phyloP scores from a whole-genome alignment of 2,113 vertebrate genomes.

The Hystrix cristata region DNA sequence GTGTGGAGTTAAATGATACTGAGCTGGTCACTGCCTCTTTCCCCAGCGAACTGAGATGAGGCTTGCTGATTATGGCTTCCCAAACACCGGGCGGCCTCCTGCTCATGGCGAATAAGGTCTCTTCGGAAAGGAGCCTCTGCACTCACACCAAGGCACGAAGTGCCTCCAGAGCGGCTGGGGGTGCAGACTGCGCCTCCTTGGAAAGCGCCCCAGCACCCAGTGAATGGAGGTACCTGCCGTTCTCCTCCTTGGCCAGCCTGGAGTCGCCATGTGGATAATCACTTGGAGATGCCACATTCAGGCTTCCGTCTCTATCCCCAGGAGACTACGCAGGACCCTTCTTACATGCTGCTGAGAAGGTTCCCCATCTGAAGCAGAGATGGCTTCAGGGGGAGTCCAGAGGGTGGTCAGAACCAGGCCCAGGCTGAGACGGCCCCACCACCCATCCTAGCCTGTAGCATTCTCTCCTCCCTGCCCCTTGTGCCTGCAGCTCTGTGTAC shows the following conservation, averaged over 20 bases:
- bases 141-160: background rate
- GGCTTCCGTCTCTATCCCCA: background rate
- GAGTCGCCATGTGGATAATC: background rate
- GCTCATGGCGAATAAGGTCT: background rate
- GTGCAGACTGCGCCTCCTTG: background rate
- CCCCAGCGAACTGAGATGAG: background rate
- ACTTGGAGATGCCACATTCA: background rate
- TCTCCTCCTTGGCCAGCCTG: background rate
- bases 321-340: background rate
- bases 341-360: no score
- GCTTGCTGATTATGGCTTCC: background rate
- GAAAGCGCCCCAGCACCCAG: background rate
- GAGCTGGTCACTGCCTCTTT: background rate
- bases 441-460: background rate
- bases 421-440: background rate
- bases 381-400: fast-evolving
- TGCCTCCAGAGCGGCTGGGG: background rate
- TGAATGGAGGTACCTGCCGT: background rate
- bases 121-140: background rate
- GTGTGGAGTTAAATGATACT: background rate
- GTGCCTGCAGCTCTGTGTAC: no score
- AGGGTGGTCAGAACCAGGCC: background rate
- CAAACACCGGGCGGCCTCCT: background rate
- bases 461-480: background rate
- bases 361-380: background rate